Evolutionary conservation across 2,113 vertebrate genomes (phyloP), one percentile per base, ranked within the genome.

Genomic region (Oryzias javanicus): DNA sequence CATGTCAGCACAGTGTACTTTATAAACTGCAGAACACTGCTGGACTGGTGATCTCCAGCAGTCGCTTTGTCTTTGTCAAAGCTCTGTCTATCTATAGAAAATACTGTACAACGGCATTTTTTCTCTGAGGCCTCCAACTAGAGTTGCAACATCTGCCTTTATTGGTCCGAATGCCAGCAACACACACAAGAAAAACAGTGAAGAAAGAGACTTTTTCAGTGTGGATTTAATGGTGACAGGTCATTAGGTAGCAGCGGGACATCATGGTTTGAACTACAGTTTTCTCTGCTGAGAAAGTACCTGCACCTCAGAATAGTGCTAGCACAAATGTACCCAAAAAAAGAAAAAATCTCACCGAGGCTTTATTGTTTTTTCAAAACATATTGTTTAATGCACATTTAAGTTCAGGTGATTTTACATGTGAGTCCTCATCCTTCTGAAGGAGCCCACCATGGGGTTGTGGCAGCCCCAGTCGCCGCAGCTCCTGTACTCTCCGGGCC

Each of bases 391-490:
- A 78, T 88, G 52, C 65, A 60, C 10, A 49, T 62, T 70, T 53
- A 10, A 35, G 35, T 35, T 35, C 41, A 44, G 56, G 72, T 12
- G 19, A 19, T 64, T 83, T 84, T 85, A 88, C 79, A 87, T 81
- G 35, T 56, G 40, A 56, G 77, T 80, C 79, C 86, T 91, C 83
- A 91, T 89, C 70, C 90, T 89, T 25, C 89, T 90, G 64, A 91
- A 91, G 8, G 91, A 93, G 65, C 89, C 89, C 48, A 91, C 85
- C 74, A 84, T 88, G 64, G 92, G 89, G 75, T 83, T 89, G 70
- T 76, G 64, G 85, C 86, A 87, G 51, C 89, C 87, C 91, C 90
- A 92, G 50, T 92, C 89, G 1, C 74, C 72, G n/a, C 84, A 92
- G 71, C 67, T 75, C 72, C 82, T 82, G 83, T 92, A 92, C 79